Conservation (phyloP, 1,140 invertebrate genomes). For the Ridgeia piscesae region DNA sequence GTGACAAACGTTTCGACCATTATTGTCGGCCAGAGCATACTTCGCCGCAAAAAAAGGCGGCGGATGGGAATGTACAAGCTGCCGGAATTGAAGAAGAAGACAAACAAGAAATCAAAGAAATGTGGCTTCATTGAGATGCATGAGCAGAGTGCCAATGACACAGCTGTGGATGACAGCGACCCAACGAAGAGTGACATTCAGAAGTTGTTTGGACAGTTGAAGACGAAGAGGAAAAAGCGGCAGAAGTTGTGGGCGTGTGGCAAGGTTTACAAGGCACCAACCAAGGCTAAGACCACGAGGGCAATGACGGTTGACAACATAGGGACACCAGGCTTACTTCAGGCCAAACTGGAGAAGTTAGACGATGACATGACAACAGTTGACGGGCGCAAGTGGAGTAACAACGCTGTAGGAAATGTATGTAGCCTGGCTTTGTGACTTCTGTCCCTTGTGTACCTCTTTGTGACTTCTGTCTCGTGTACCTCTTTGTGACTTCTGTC, state of each 20-base stretch:
- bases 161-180: background rate
- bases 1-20: background rate
- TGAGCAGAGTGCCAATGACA: background rate
- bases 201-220: background rate
- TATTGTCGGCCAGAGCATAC: background rate
- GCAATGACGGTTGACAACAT: background rate
- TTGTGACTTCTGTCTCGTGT: too few relatives aligned
- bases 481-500: too few relatives aligned
- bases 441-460: background rate
- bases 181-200: background rate
- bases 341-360: background rate
- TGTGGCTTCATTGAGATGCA: background rate
- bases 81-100: constrained; percentile 10
- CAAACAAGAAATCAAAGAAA: background rate
- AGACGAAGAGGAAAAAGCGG: background rate
- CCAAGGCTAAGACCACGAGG: background rate
- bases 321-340: background rate
- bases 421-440: background rate
- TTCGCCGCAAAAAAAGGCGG: background rate
- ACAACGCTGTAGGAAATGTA: background rate
- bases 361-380: background rate
- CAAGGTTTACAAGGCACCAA: background rate
- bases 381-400: background rate
- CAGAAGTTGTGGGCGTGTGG: background rate
- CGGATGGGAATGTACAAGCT: constrained; percentile 6